phyloP scores from a whole-genome alignment of 2,113 vertebrate species.

The Phyllostomus hastatus region DNA sequence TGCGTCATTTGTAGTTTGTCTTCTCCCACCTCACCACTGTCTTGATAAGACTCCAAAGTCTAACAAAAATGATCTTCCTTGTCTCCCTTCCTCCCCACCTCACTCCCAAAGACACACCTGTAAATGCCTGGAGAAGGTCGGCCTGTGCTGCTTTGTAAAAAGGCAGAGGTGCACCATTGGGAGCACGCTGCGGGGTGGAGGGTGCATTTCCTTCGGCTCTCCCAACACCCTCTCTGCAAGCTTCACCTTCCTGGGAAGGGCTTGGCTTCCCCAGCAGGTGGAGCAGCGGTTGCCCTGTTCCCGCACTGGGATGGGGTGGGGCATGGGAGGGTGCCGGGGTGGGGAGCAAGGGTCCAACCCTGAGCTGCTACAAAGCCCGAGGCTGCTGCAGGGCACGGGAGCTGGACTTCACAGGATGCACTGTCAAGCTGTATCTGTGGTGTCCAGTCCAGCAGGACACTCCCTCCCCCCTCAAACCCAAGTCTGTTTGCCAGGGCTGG shows the following conservation, averaged over 20 bases:
- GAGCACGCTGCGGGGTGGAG: conserved; percentile 45
- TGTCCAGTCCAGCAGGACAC: conserved; percentile 43
- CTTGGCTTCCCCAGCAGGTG: conserved; percentile 31
- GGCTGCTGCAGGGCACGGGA: conserved; percentile 54
- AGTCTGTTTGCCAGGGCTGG: background rate
- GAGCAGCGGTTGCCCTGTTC: background rate
- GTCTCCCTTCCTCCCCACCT: background rate
- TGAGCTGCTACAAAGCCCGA: background rate
- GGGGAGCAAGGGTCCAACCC: background rate
- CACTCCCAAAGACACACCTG: conserved; percentile 26
- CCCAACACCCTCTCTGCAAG: background rate
- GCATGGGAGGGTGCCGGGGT: background rate
- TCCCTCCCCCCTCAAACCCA: conserved; percentile 47
- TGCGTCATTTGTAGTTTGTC: background rate
- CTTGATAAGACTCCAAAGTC: background rate
- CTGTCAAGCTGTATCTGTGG: conserved; percentile 38
- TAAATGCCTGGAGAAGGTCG: conserved; percentile 49
- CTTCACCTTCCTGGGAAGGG: conserved; percentile 36
- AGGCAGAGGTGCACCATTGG: conserved; percentile 21
- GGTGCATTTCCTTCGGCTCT: conserved; percentile 43
- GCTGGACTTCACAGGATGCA: conserved; percentile 50
- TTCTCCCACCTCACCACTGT: background rate
- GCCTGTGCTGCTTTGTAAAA: conserved; percentile 64
- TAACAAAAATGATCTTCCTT: background rate
- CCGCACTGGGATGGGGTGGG: accelerated